Evolutionary conservation across 1,140 invertebrate genomes (phyloP), one percentile per base, ranked within the genome.

Genomic region (Trichonephila inaurata): DNA sequence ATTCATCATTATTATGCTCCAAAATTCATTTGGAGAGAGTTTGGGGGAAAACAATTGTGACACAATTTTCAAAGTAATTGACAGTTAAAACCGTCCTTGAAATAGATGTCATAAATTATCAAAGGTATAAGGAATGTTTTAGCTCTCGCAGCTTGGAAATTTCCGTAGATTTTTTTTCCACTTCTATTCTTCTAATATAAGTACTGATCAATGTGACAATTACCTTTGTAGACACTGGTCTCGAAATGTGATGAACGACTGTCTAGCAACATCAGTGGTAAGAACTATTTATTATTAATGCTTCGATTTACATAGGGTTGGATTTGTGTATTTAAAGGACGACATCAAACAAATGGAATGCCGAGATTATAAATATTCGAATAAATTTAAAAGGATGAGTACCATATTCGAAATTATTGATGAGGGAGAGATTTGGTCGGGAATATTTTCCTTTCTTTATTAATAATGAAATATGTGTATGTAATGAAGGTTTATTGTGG

Each of bases 1-100:
- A 83, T 83, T 83, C 81, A 83, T 83, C 81, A 83, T 58, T 83
- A 83, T 83, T 83, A 83, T 83, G 14, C 81, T 19, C 40, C 40
- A 83, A 83, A 83, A 83, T 40, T 83, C 81, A 83, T 83, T 83
- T 83, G 44, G 51, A 83, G 81, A n/a, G 40, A 18, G 81, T 58
- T 83, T 58, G 10, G 81, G 14, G 19, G 28, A 24, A 72, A 12
- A 24, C 28, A 16, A 28, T 3, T 33, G 40, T 44, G 16, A 40
- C 81, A 18, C 81, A 83, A 83, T 83, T 83, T 83, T 58, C 51
- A 83, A 83, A 83, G 40, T 83, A 83, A 58, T 83, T 58, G 81
- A 58, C 81, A 83, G 40, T 83, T 40, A 83, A 83, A 83, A 83
- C 81, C 58, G 40, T 58, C 40, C 77, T 58, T 83, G 10, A 40